Percentiles rank a stretch among this genome's conserved stretches.
Conservation (phyloP, 2,888 invertebrate species). For the Emmelina monodactyla region DNA sequence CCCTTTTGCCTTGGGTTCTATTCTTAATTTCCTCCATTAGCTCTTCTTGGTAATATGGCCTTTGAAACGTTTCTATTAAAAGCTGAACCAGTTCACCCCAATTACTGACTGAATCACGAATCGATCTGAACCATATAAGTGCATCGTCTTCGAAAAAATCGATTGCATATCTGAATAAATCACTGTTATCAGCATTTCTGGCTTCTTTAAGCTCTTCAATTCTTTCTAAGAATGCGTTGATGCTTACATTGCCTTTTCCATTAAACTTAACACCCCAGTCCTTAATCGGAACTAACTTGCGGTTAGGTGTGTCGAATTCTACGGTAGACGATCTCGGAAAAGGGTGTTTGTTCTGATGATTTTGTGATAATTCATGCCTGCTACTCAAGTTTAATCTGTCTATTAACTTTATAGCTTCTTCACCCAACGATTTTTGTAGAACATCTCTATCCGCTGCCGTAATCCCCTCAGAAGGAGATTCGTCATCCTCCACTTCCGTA, state of each 20-base stretch:
- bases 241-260: constrained; percentile 3
- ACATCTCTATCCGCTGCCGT: not conserved
- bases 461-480: not conserved
- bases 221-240: constrained; percentile 9
- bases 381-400: not conserved
- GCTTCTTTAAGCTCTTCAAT: constrained; percentile 7
- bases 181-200: constrained; percentile 5
- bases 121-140: constrained; percentile 6
- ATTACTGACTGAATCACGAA: not conserved
- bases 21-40: constrained; percentile 6
- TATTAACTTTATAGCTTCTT: not conserved
- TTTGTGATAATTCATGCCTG: not conserved
- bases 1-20: constrained; percentile 7
- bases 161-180: constrained; percentile 7
- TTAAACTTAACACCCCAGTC: constrained; percentile 9
- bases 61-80: not conserved
- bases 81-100: constrained; percentile 1
- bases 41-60: constrained; percentile 8
- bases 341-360: not conserved
- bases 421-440: constrained; percentile 1
- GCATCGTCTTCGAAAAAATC: constrained; percentile 7
- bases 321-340: not conserved
- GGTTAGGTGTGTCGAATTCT: not conserved
- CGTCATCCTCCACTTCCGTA: not conserved
- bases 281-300: constrained; percentile 7